Evolutionary conservation across 1,140 invertebrate genomes (phyloP), one percentile per base, ranked within the genome.

Genomic region (Pogonognathellus flavescens): DNA sequence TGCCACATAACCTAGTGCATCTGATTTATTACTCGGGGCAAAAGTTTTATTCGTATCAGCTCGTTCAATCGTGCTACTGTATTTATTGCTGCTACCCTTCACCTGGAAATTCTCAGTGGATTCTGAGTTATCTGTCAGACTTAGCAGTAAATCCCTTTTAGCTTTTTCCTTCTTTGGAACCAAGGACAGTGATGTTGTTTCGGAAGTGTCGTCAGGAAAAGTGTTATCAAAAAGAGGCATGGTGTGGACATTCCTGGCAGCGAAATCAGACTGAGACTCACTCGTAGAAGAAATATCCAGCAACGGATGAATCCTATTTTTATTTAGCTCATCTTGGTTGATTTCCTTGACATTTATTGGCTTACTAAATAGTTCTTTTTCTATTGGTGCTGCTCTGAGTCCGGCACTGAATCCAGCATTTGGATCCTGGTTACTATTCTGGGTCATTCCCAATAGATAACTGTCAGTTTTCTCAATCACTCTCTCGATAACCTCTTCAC

Each of bases 191-290:
- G 81, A 83, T 62, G 81, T 83, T 20, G 81, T 83, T 41, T 83
- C 81, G 55, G 81, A 83, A 50, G 81, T 83, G 57, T 81, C 80
- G 55, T 81, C 80, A 18, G 53, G 70, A 76, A 76, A 16, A 50
- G 70, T 76, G 53, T 55, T 81, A 81, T 55, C 80, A 13, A 81
- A 81, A 22, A 10, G 4, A 66, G 9, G 11, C 11, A 22, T 25
- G 3, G 50, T 53, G 14, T 20, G 20, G 20, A 55, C 50, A 55
- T 81, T 81, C 20, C 53, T 18, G 20, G 25, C 53, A 22, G 50
- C n/a, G 50, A 81, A 81, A 52, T 81, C 50, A 16, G 50, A 53
- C 20, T 81, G 50, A 2, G 80, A 81, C 18, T 81, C 80, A 18
- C 80, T 81, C 20, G 80, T 81, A 1, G 80, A 81, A 13, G 80